Conservation (phyloP, 2,888 invertebrate genomes). For the Rugalucina vietnamica region DNA sequence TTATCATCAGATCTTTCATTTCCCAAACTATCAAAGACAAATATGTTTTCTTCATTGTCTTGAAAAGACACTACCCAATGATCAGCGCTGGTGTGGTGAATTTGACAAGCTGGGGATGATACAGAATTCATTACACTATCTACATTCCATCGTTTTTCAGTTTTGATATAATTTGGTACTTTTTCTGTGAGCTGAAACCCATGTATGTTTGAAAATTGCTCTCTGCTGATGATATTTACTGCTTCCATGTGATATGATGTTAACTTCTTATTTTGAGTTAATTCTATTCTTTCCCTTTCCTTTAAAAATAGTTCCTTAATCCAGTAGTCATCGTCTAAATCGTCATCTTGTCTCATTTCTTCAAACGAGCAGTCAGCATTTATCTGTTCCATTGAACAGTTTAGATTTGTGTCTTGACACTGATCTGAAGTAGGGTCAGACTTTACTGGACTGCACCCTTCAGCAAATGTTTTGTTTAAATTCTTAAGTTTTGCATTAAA, state of each 20-base stretch:
- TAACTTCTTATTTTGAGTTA: neutral
- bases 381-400: no score
- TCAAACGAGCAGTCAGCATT: no score
- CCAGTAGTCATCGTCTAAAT: no score
- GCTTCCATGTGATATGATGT: neutral
- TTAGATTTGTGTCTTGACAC: no score
- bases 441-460: no score
- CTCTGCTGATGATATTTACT: neutral
- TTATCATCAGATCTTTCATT: slow-evolving; percentile 23
- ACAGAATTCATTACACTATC: neutral
- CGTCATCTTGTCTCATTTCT: no score
- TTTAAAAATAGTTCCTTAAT: no score
- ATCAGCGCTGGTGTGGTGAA: neutral
- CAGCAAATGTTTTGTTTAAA: no score
- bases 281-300: no score
- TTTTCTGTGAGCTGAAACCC: neutral
- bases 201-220: neutral
- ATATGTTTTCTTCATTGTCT: slow-evolving; percentile 6
- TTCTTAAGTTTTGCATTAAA: no score
- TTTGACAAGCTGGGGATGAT: neutral
- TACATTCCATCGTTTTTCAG: neutral
- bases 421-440: no score
- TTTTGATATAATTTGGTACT: neutral
- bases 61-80: neutral
- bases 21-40: slow-evolving; percentile 39